Percentiles rank a stretch among this genome's conserved stretches.
These are phyloP conservation scores for Cydia fagiglandana DNA, from an alignment of 1,140 invertebrate species.

Conservation along the genomic window DNA sequence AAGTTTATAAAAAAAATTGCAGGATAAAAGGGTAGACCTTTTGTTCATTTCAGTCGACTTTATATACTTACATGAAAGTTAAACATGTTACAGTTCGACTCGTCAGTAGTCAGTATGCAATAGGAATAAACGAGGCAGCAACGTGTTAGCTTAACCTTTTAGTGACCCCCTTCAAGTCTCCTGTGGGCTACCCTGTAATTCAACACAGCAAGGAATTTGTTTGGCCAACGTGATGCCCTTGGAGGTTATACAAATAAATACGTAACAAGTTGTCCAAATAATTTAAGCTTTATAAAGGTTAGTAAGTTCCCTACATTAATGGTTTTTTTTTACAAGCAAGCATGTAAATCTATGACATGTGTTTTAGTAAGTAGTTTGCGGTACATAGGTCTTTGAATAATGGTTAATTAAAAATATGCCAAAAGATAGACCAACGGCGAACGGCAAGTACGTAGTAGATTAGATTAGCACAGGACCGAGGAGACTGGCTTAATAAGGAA, in stretches of 20 bases:
- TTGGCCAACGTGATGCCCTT: not conserved
- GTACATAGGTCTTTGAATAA: too few species aligned
- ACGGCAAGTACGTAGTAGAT: too few species aligned
- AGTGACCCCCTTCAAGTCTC: slow-evolving; percentile 7
- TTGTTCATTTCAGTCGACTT: not conserved
- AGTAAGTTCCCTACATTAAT: not conserved
- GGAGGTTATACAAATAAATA: not conserved
- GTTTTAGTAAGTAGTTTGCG: too few species aligned
- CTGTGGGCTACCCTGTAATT: not conserved
- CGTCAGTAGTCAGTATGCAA: not conserved
- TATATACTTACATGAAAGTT: not conserved
- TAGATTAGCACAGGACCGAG: too few species aligned
- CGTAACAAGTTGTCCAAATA: not conserved
- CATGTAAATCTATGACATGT: too few species aligned
- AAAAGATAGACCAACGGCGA: too few species aligned
- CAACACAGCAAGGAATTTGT: not conserved
- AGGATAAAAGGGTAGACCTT: too few species aligned
- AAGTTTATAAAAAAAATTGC: too few species aligned
- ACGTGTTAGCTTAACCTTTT: not conserved
- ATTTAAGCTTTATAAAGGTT: not conserved
- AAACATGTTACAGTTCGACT: not conserved
- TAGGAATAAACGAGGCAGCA: not conserved
- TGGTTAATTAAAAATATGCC: too few species aligned
- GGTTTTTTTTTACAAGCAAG: too few species aligned
- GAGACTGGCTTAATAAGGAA: too few species aligned